A percentile compares a stretch with the other conserved stretches of the same genome.
Conservation (phyloP, 2,888 invertebrate species). For the Portevinia maculata region DNA sequence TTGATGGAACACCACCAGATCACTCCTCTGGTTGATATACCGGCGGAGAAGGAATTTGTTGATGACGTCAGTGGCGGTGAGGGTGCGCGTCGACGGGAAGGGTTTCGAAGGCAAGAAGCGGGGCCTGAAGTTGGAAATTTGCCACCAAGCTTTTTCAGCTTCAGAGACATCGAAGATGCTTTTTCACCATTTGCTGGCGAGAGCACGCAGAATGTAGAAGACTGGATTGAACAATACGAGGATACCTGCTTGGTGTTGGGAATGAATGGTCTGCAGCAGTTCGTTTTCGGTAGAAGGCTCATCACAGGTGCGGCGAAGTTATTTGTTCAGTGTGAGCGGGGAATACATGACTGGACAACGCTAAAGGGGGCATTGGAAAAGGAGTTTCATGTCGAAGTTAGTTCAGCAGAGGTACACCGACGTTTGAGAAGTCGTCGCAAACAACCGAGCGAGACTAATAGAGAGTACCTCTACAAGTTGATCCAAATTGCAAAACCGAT, state of each 20-base stretch:
- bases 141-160: constrained; percentile 5
- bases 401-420: constrained; percentile 40
- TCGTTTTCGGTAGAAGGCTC: constrained; percentile 26
- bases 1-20: no score
- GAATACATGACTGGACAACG: constrained; percentile 4
- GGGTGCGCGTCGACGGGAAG: no score
- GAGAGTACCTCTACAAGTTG: no score
- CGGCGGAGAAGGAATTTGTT: no score
- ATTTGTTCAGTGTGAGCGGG: constrained; percentile 38
- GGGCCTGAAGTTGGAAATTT: no score
- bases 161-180: constrained; percentile 32
- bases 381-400: constrained; percentile 42
- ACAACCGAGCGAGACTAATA: no score
- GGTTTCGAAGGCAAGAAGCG: no score
- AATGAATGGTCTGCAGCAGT: constrained; percentile 42
- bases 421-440: constrained; percentile 46
- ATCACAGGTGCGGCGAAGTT: constrained; percentile 43
- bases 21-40: no score
- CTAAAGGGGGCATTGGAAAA: constrained; percentile 33
- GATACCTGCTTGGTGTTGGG: constrained; percentile 12
- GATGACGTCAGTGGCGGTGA: no score
- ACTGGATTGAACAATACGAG: constrained; percentile 34
- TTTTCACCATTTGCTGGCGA: constrained; percentile 22
- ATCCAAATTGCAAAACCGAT: no score
- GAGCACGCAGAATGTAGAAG: neutral